Evolutionary conservation across 2,888 invertebrate genomes (phyloP).

Genomic region (Andrena chrysosceles): DNA sequence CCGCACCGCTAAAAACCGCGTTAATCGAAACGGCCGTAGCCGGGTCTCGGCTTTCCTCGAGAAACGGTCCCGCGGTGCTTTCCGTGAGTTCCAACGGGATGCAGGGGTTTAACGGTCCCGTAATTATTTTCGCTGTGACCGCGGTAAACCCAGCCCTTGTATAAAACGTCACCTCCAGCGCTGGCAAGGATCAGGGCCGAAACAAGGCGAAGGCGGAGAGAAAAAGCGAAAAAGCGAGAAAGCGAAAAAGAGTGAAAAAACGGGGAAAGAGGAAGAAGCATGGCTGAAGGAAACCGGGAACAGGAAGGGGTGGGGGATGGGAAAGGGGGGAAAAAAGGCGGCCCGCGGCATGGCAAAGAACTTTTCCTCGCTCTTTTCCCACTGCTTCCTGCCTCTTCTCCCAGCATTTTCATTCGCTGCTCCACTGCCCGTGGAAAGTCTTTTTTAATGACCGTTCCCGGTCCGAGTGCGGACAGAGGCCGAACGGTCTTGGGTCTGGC

Average conservation of each 20-base stretch:
- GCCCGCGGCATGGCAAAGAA: conserved; percentile 59
- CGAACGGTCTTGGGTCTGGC: not conserved
- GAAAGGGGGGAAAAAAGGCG: conserved; percentile 9
- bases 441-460: conserved; percentile 72
- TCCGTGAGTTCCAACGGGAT: conserved; percentile 20
- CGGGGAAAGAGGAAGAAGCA: not conserved
- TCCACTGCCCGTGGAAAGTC: conserved; percentile 68
- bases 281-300: conserved; percentile 7
- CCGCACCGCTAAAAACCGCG: conserved; percentile 9
- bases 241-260: not conserved
- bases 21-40: conserved; percentile 26
- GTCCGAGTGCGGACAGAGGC: conserved; percentile 41
- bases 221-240: not conserved
- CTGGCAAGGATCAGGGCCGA: conserved; percentile 46
- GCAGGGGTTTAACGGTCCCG: conserved; percentile 41
- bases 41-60: conserved; percentile 1
- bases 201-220: not conserved
- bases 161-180: conserved; percentile 68
- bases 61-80: conserved; percentile 17
- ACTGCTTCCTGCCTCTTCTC: conserved; percentile 49
- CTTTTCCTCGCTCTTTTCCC: conserved; percentile 40
- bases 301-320: not conserved
- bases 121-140: conserved; percentile 66
- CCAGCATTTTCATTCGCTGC: conserved; percentile 67
- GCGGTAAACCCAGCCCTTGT: conserved; percentile 49